phyloP scores from a whole-genome alignment of 2,113 vertebrate species.

The Ardeotis arabs region DNA sequence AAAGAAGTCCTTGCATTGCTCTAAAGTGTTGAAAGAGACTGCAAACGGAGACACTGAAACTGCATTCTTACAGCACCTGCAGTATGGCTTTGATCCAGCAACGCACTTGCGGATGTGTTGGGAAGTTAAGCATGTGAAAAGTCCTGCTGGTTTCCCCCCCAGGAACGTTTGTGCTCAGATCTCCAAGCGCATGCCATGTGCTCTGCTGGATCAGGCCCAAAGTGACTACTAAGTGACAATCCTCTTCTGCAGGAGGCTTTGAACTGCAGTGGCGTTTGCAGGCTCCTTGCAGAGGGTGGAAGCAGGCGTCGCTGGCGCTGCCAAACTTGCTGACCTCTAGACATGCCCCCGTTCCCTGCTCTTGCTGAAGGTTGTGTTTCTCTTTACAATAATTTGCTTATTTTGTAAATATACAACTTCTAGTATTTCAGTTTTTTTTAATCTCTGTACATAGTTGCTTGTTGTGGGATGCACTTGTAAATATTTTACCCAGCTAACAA shows the following conservation, averaged over 20 bases:
- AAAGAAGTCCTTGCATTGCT: constrained; percentile 25
- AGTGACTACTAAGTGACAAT: constrained; percentile 54
- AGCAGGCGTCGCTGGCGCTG: constrained; percentile 57
- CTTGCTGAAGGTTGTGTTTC: constrained; percentile 68
- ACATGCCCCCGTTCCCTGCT: constrained; percentile 30
- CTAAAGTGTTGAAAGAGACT: not conserved
- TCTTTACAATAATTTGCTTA: constrained; percentile 55
- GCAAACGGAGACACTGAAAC: constrained; percentile 56
- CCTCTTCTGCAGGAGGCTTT: constrained; percentile 49
- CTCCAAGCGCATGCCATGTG: not conserved
- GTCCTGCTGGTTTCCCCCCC: not conserved
- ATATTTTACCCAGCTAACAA: constrained; percentile 78
- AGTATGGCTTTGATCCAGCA: constrained; percentile 35
- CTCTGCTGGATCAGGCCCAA: constrained; percentile 48
- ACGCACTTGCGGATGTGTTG: not conserved
- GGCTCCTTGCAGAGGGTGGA: constrained; percentile 31
- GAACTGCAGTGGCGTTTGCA: constrained; percentile 27
- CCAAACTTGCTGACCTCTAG: constrained; percentile 69
- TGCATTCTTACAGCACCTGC: constrained; percentile 29
- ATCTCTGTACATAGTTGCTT: constrained; percentile 80
- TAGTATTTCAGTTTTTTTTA: constrained; percentile 67
- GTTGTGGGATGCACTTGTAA: constrained; percentile 79
- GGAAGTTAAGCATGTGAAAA: not conserved
- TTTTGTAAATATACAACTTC: constrained; percentile 72
- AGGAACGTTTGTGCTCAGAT: not conserved